phyloP scores from a whole-genome alignment of 2,113 vertebrate species.

The Podarcis muralis region DNA sequence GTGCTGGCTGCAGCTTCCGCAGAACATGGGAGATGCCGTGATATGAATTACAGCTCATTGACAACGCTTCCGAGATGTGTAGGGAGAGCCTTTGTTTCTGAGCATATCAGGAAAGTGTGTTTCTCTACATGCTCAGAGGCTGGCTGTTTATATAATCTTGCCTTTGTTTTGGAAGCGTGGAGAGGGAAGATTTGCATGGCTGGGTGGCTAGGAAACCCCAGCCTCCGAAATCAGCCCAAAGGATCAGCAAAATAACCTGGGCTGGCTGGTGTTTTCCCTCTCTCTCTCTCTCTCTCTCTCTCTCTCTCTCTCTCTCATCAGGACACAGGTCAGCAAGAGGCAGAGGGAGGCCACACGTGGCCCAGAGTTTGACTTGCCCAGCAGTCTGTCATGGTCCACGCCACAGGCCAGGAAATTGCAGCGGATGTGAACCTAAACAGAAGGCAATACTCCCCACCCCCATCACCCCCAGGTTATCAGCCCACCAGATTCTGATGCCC shows the following conservation, averaged over 20 bases:
- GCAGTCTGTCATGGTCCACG: constrained; percentile 85
- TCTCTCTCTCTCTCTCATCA: background rate
- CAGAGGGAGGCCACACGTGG: constrained; percentile 33
- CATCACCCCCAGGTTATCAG: constrained; percentile 83
- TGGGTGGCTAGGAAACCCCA: background rate
- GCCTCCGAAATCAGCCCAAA: background rate
- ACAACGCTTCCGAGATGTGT: background rate
- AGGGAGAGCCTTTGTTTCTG: background rate
- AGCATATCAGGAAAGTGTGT: background rate
- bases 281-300: no score
- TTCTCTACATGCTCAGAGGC: background rate
- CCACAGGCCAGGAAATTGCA: constrained; percentile 89
- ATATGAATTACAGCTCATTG: background rate
- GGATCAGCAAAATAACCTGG: background rate
- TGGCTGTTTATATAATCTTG: background rate
- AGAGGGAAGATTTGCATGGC: no score
- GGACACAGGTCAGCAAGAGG: constrained; percentile 47
- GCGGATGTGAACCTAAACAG: constrained; percentile 89
- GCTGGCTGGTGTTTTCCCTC: fast-evolving
- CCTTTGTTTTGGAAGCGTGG: background rate
- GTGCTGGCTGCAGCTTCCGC: background rate
- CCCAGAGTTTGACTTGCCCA: constrained; percentile 53
- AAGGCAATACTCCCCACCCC: constrained; percentile 45
- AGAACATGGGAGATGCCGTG: background rate
- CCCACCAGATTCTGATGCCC: no score